phyloP scores from a whole-genome alignment of 1,140 invertebrate species.

The Drosophila nannoptera region DNA sequence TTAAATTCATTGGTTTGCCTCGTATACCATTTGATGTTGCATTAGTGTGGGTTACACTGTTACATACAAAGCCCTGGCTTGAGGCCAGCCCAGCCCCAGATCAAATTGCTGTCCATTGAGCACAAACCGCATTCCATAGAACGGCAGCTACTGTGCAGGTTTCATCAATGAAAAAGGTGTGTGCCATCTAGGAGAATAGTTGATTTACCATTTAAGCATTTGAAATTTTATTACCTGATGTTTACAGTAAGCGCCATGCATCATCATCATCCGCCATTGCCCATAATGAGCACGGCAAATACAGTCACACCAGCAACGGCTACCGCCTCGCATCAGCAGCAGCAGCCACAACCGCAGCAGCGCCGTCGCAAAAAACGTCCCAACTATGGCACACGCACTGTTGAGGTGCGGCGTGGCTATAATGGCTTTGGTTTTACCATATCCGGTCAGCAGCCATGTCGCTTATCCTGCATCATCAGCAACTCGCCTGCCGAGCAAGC shows the following conservation, averaged over 20 bases:
- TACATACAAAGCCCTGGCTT: conserved; percentile 43
- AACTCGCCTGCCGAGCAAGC: conserved; percentile 91
- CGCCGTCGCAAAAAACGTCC: conserved; percentile 78
- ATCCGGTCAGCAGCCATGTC: conserved; percentile 94
- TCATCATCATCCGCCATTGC: conserved; percentile 71
- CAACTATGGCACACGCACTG: conserved; percentile 84
- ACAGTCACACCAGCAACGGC: conserved; percentile 15
- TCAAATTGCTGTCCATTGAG: conserved; percentile 22
- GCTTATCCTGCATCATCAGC: conserved; percentile 91
- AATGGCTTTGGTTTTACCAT: conserved; percentile 96
- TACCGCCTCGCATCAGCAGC: neutral
- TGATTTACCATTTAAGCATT: conserved; percentile 16
- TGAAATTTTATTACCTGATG: neutral
- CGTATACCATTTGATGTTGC: conserved; percentile 33
- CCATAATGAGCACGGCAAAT: conserved; percentile 50
- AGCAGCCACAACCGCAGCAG: conserved; percentile 17
- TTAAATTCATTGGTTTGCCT: conserved; percentile 32
- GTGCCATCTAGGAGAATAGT: conserved; percentile 24
- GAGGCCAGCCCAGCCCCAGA: conserved; percentile 15
- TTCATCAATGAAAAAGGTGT: conserved; percentile 68
- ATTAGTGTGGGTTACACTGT: conserved; percentile 46
- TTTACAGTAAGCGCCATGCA: conserved; percentile 62
- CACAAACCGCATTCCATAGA: conserved; percentile 69
- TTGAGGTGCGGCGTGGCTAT: conserved; percentile 90
- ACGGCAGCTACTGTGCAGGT: neutral